phyloP scores from a whole-genome alignment of 2,797 vertebrate genomes.

The Cynopterus sphinx region DNA sequence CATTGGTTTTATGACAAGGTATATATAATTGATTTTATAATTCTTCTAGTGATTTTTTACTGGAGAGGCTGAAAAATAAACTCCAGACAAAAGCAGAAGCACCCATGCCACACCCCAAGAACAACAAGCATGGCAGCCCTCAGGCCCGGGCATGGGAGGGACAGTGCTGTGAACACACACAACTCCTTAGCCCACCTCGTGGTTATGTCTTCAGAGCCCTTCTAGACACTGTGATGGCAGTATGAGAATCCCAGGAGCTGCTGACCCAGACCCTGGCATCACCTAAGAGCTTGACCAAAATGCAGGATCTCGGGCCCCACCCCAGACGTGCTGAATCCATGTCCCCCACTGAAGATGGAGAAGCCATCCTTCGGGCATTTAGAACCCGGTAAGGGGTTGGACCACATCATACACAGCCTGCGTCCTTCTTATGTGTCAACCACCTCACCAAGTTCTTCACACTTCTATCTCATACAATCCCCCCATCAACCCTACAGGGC shows the following conservation, averaged over 20 bases:
- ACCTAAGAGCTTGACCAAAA: not conserved
- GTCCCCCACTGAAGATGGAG: not conserved
- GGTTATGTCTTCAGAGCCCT: not conserved
- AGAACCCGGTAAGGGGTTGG: not conserved
- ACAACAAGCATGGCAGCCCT: not conserved
- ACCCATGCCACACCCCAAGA: not conserved
- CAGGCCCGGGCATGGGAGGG: rapidly evolving
- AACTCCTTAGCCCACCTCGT: rapidly evolving
- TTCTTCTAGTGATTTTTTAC: not conserved
- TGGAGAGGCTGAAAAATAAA: not conserved
- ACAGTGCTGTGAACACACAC: rapidly evolving
- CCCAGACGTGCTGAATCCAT: not conserved
- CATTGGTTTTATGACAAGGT: not conserved
- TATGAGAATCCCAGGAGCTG: not conserved
- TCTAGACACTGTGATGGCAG: not conserved
- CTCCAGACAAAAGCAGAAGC: not conserved
- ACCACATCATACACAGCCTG: not conserved
- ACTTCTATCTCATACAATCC: not conserved
- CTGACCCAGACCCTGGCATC: not conserved
- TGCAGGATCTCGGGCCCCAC: rapidly evolving
- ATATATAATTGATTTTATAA: not conserved
- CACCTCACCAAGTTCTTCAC: not conserved
- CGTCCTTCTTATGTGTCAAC: not conserved
- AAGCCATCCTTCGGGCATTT: not conserved
- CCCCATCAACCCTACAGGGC: not conserved